Evolutionary conservation across 2,797 vertebrate genomes (phyloP).

Genomic region (Smutsia temminckii): DNA sequence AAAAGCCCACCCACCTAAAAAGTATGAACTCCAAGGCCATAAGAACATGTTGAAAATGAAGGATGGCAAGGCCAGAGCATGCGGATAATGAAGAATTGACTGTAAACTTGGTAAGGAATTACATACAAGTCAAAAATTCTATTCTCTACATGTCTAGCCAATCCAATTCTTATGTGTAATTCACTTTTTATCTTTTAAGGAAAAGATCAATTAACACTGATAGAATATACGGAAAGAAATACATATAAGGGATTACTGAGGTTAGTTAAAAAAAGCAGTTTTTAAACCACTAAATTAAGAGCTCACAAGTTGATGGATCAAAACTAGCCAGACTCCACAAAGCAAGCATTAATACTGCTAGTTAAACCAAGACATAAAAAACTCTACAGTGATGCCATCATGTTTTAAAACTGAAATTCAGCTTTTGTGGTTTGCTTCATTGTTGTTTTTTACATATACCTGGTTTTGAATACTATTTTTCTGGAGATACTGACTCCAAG

Average conservation of each 20-base stretch:
- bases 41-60: conserved; percentile 40
- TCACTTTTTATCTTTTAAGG: conserved; percentile 41
- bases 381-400: neutral
- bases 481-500: conserved; percentile 98
- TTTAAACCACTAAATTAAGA: conserved; percentile 47
- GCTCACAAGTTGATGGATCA: neutral
- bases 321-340: conserved; percentile 15
- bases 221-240: neutral
- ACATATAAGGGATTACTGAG: neutral
- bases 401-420: conserved; percentile 44
- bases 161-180: conserved; percentile 38
- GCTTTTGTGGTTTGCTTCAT: conserved; percentile 57
- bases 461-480: conserved; percentile 91
- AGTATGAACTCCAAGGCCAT: conserved; percentile 9
- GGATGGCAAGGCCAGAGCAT: conserved; percentile 12
- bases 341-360: conserved; percentile 7
- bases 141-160: conserved; percentile 3
- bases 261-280: conserved; percentile 40
- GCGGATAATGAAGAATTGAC: conserved; percentile 42
- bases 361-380: conserved; percentile 41
- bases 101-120: conserved; percentile 42
- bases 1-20: conserved; percentile 53
- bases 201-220: conserved; percentile 37
- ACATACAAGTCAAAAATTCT: conserved; percentile 45
- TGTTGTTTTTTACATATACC: conserved; percentile 84